Conservation (phyloP, 53 echinoderm and acorn worm genomes). For the Stichopus horrens region DNA sequence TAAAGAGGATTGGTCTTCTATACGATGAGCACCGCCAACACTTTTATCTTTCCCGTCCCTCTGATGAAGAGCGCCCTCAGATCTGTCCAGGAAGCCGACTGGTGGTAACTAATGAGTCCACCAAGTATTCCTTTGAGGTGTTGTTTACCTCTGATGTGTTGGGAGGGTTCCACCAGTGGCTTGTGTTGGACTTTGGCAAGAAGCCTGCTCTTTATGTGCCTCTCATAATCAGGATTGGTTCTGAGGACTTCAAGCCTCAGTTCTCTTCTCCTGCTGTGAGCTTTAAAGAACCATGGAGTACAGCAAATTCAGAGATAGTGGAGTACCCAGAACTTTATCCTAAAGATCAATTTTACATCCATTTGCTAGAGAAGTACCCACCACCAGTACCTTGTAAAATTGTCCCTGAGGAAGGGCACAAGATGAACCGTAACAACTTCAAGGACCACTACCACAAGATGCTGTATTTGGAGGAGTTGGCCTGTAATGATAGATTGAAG, state of each 20-base stretch:
- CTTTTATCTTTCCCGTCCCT: constrained; percentile 72
- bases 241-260: constrained; percentile 13
- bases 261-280: background rate
- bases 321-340: constrained; percentile 10
- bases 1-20: constrained; percentile 84
- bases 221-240: constrained; percentile 19
- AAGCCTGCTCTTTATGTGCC: constrained; percentile 39
- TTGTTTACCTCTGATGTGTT: constrained; percentile 63
- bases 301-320: constrained; percentile 24
- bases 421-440: constrained; percentile 66
- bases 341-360: constrained; percentile 13
- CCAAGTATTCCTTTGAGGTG: constrained; percentile 64
- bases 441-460: constrained; percentile 77
- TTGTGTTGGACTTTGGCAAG: constrained; percentile 88
- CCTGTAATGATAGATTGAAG: constrained; percentile 65
- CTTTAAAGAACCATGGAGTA: constrained; percentile 36
- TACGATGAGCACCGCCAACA: constrained; percentile 80
- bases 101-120: constrained; percentile 43
- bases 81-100: constrained; percentile 67
- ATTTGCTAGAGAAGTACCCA: constrained; percentile 25
- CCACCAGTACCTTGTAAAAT: background rate
- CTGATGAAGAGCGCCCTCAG: constrained; percentile 68
- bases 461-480: constrained; percentile 89
- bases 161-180: constrained; percentile 92
- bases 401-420: constrained; percentile 41